Conservation (phyloP, 2,888 invertebrate genomes). For the Hypselothyrea guttata region DNA sequence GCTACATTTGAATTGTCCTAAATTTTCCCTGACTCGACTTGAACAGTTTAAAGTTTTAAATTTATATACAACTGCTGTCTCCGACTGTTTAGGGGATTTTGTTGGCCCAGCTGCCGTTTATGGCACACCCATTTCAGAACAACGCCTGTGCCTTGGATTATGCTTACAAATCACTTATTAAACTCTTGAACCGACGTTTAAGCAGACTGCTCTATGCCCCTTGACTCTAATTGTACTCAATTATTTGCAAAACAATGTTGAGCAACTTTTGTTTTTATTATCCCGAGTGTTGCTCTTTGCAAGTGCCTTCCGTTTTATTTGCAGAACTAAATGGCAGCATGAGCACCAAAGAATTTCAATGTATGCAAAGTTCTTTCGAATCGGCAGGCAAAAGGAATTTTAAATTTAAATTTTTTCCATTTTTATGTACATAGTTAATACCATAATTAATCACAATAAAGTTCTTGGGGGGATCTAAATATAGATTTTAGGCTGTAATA, state of each 20-base stretch:
- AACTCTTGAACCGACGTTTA: neutral
- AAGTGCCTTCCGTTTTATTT: neutral
- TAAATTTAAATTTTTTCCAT: no score
- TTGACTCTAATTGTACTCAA: constrained; percentile 24
- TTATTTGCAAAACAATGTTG: constrained; percentile 8
- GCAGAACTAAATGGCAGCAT: neutral
- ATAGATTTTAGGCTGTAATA: neutral
- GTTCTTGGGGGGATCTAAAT: no score
- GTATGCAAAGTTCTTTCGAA: constrained; percentile 3
- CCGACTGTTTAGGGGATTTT: neutral
- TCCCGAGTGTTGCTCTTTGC: neutral
- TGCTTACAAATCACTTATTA: constrained; percentile 11
- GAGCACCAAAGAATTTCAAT: constrained; percentile 5
- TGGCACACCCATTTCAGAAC: neutral
- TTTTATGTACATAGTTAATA: no score
- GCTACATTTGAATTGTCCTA: no score
- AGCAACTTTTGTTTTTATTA: constrained; percentile 4
- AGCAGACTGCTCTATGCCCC: no score
- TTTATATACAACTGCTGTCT: neutral
- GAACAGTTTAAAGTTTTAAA: neutral
- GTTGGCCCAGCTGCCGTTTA: constrained; percentile 13
- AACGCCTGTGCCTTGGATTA: constrained; percentile 5
- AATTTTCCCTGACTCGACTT: no score
- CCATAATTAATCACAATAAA: no score
- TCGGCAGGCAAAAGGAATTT: no score